These are phyloP conservation scores for Egretta garzetta DNA, from an alignment of 2,113 vertebrate genomes.

Conservation along the genomic window DNA sequence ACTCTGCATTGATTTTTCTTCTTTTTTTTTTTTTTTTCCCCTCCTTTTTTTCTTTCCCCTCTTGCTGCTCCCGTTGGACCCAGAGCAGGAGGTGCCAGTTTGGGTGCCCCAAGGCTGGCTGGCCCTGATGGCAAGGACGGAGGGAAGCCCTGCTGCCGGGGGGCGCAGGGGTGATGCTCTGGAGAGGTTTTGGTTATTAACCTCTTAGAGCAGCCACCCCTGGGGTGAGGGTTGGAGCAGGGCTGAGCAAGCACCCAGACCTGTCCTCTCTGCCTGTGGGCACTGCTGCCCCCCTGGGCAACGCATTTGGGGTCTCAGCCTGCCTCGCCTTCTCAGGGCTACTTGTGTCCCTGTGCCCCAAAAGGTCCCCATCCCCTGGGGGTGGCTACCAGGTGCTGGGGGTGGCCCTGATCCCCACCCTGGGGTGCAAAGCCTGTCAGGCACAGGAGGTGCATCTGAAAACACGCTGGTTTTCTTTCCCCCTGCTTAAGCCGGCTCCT, in stretches of 20 bases:
- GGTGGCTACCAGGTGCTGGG: neutral
- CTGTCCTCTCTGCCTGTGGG: neutral
- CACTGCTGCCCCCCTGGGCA: neutral
- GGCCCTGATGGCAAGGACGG: accelerated
- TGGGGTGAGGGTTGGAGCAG: neutral
- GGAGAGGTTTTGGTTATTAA: neutral
- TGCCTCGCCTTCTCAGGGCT: accelerated
- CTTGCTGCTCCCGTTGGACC: accelerated
- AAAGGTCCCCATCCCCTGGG: accelerated
- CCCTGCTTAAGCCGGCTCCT: neutral
- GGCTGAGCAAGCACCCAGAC: neutral
- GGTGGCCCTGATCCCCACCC: accelerated
- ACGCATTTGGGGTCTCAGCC: neutral
- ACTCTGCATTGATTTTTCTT: neutral
- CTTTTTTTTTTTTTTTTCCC: too few species aligned
- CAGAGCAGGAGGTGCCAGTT: neutral
- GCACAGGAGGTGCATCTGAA: neutral
- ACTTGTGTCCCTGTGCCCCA: accelerated
- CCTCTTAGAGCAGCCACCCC: accelerated
- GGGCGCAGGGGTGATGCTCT: neutral
- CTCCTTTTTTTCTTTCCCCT: neutral
- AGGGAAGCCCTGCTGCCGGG: neutral
- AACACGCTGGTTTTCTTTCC: neutral
- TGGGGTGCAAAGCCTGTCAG: accelerated
- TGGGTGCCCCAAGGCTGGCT: neutral